phyloP scores from a whole-genome alignment of 2,113 vertebrate species.

The human region DNA sequence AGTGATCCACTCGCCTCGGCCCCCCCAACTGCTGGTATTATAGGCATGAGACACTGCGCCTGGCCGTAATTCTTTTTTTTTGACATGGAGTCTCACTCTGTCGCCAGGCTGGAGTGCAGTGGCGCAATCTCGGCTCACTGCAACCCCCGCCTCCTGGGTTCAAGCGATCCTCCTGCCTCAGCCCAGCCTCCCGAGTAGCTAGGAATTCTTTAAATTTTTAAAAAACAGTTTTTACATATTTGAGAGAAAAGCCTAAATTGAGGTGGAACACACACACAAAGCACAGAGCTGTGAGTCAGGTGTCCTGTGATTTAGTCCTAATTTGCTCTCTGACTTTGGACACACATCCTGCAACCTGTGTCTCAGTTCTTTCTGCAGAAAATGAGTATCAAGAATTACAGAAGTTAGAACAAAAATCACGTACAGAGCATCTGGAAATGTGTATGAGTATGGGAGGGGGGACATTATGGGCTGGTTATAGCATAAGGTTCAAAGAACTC shows the following conservation, averaged over 20 bases:
- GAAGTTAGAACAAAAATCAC: background rate
- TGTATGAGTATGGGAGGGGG: background rate
- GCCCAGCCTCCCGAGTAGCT: no score
- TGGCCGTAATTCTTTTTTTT: no score
- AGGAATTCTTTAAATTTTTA: background rate
- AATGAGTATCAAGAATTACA: background rate
- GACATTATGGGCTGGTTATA: background rate
- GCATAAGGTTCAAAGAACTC: background rate
- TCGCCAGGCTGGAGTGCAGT: no score
- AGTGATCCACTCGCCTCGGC: no score
- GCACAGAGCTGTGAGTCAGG: background rate
- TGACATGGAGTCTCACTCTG: no score
- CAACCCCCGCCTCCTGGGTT: no score
- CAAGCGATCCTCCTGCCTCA: no score
- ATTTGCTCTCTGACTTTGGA: background rate
- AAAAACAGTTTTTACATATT: background rate
- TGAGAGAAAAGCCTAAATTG: background rate
- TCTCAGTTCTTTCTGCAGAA: background rate
- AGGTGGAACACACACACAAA: background rate
- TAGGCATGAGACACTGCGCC: no score
- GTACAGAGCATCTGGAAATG: background rate
- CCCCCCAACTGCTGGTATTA: no score
- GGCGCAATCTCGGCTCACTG: no score
- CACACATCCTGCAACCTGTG: background rate
- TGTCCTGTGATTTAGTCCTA: background rate